Evolutionary conservation across 2,113 vertebrate genomes (phyloP).

Genomic region (Leiothrix lutea): DNA sequence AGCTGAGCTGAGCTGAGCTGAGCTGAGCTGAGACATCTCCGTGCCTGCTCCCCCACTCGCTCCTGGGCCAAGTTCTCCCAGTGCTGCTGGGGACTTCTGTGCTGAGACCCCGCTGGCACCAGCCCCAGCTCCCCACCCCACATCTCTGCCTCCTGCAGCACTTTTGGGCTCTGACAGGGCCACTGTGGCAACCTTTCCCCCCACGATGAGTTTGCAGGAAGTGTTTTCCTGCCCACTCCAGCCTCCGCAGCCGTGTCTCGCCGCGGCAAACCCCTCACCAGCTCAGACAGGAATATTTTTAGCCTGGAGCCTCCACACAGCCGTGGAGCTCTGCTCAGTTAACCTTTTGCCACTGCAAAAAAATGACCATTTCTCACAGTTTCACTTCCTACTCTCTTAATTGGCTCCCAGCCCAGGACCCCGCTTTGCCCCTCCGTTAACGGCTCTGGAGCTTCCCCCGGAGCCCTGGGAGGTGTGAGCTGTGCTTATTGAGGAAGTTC

Average conservation of each 20-base stretch:
- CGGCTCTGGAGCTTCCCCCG: fast-evolving
- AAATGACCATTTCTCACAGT: background rate
- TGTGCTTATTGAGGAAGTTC: background rate
- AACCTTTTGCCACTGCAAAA: background rate
- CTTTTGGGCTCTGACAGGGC: background rate
- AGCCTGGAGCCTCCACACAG: background rate
- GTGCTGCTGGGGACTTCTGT: fast-evolving
- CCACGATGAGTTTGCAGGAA: fast-evolving
- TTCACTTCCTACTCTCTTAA: background rate
- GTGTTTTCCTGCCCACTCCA: fast-evolving
- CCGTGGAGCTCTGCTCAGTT: background rate
- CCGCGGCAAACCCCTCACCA: background rate
- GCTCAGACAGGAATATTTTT: background rate
- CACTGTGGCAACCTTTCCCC: background rate
- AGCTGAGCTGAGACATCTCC: background rate
- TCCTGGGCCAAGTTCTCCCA: fast-evolving
- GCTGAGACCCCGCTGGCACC: fast-evolving
- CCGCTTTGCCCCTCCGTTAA: background rate
- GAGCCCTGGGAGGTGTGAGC: background rate
- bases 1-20: background rate
- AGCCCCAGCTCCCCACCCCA: background rate
- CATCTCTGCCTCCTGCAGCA: background rate
- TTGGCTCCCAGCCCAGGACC: background rate
- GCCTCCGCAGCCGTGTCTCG: fast-evolving
- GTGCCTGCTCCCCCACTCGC: fast-evolving